phyloP scores from a whole-genome alignment of 2,888 invertebrate species.

The Gymnoscelis rufifasciata region DNA sequence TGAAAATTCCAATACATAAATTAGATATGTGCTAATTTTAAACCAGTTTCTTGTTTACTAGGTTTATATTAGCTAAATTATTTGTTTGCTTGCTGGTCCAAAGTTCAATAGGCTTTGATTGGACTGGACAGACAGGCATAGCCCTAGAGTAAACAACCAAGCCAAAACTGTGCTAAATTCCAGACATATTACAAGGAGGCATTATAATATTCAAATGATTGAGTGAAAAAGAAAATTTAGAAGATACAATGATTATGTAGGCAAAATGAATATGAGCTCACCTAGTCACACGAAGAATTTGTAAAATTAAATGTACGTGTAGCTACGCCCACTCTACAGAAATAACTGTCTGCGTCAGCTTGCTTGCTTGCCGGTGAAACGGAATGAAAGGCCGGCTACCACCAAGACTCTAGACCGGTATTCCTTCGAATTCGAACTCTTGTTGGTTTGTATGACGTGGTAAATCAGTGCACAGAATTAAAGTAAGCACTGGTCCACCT shows the following conservation, averaged over 20 bases:
- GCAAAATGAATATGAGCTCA: conserved; percentile 23
- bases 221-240: no score
- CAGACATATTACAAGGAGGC: no score
- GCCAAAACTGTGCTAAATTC: not conserved
- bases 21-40: no score
- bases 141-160: not conserved
- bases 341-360: conserved; percentile 24
- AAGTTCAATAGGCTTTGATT: conserved; percentile 35
- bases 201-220: no score
- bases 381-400: not conserved
- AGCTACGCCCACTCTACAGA: conserved; percentile 29
- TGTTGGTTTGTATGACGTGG: no score
- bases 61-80: not conserved
- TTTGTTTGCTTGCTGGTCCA: conserved; percentile 20
- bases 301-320: conserved; percentile 22
- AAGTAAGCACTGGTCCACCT: no score
- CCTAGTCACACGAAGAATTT: conserved; percentile 24
- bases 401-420: no score
- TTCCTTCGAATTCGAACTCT: no score
- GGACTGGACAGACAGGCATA: not conserved
- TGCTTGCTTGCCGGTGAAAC: conserved; percentile 1
- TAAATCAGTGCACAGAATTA: no score
- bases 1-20: no score
- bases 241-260: no score
- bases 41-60: no score